Evolutionary conservation across 2,888 invertebrate species (phyloP), one percentile per base, ranked within the genome.

Genomic region (Tenthredo mesomela): DNA sequence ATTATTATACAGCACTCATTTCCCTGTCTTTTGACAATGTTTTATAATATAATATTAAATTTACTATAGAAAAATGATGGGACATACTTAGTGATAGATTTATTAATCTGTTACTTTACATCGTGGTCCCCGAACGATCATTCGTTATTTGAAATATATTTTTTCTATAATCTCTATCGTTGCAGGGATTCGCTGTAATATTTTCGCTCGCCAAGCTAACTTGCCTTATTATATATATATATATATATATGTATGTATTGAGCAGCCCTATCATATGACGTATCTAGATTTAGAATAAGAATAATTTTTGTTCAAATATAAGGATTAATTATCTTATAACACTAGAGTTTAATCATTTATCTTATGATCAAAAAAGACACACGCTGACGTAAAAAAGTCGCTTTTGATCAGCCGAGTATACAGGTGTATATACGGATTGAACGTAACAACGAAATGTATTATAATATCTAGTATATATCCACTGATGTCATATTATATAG

Each of bases 111-210:
- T n/a, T 40, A 40, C 21, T 40, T 37, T 7, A 12, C 5, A 71
- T 40, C 40, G 12, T 40, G 40, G 71, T 71, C 40, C 40, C 71
- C 43, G n/a, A 21, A 71, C 67, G 29, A 71, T 71, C n/a, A 71
- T 71, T 18, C 65, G 9, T 65, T 65, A 29, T 12, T 65, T 10
- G 5, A 65, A 10, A 65, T 58, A 58, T 21, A 12, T 43, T 12
- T 43, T 43, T 43, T 12, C 10, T 50, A 50, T 50, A 54, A 61
- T 61, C 21, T 25, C 9, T 61, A 29, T 61, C 21, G 25, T 25
- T 61, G 25, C 61, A 61, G 21, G 5, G 25, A 25, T 25, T 61
- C 25, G 61, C 21, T 61, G 61, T 10, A 61, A 61, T 61, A 61
- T 61, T 61, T 61, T 61, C 25, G 12, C 10, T 61, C 25, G 5